Evolutionary conservation across 2,888 invertebrate species (phyloP), one percentile per base, ranked within the genome.

Genomic region (Steromphala cineraria): DNA sequence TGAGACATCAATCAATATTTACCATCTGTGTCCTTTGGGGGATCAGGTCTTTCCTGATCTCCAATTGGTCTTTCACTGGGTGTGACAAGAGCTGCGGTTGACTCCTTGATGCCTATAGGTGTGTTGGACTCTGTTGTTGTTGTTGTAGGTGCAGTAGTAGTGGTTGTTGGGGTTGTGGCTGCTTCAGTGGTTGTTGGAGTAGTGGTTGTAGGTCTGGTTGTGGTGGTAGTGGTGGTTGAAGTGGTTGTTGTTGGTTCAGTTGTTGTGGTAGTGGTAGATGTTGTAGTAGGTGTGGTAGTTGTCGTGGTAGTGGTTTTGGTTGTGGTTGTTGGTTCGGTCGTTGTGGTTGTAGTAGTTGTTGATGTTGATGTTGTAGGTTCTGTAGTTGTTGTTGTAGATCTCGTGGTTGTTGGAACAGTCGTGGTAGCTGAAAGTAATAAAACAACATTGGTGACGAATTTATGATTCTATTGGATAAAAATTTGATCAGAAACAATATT

Each of bases 201-300:
- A n/a, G 36, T 21, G 3, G 46, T 40, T 53, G 62, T 46, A 36
- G 76, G 53, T 15, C 40, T 62, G 36, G 78, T 78, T 19, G 62
- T 78, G 31, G 62, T 78, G 31, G 74, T 15, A 4, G 83, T 75
- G 13, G 83, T 75, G 13, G 83, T 80, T 8, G 56, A 75, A 10
- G 81, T 21, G 15, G 40, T 78, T 2, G 80, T 80, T 17, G 83
- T 81, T 15, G 84, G 78, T 13, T 24, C 17, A 0, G 28, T 62
- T 24, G 62, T 19, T 24, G 62, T 15, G 2, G 62, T 21, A 10
- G 21, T 62, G 15, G 62, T 21, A 15, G 62, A 15, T 4, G 62
- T 62, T 2, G 62, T 62, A 28, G 62, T 62, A 28, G 62, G 10
- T 3, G 21, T 62, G 28, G 62, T 62, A 8, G 28, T 62, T 4